These are phyloP conservation scores for Ptilorrhoa leucosticta DNA, from an alignment of 2,113 vertebrate genomes.

Conservation along the genomic window DNA sequence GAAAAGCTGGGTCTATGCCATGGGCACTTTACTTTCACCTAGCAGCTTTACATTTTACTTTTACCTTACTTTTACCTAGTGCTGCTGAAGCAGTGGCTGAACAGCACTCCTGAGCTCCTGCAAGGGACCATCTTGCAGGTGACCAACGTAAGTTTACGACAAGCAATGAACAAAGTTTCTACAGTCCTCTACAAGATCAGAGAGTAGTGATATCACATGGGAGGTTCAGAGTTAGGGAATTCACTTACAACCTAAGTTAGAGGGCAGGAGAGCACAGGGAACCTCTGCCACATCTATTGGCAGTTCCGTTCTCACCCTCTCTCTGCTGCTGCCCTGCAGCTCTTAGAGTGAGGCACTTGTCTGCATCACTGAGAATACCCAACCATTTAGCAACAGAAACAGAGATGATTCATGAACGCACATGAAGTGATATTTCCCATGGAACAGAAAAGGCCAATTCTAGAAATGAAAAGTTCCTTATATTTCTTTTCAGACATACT, in stretches of 20 bases:
- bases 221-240: not conserved
- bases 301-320: not conserved
- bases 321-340: not conserved
- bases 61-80: not conserved
- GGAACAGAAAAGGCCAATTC: not conserved
- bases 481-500: not conserved
- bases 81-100: not conserved
- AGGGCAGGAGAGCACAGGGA: not conserved
- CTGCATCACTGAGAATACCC: not conserved
- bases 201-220: not conserved
- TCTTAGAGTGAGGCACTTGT: not conserved
- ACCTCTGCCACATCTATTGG: not conserved
- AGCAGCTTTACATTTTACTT: not conserved
- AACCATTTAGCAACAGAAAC: not conserved
- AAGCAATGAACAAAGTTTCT: not conserved
- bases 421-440: not conserved
- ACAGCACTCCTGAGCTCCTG: not conserved
- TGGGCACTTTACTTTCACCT: not conserved
- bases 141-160: not conserved
- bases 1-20: not conserved
- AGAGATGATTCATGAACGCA: not conserved
- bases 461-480: not conserved
- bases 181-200: not conserved
- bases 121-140: not conserved
- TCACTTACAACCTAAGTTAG: not conserved